Percentiles rank a stretch among this genome's conserved stretches.
These are phyloP conservation scores for Coluber constrictor DNA, from an alignment of 2,797 vertebrate species.

Conservation along the genomic window DNA sequence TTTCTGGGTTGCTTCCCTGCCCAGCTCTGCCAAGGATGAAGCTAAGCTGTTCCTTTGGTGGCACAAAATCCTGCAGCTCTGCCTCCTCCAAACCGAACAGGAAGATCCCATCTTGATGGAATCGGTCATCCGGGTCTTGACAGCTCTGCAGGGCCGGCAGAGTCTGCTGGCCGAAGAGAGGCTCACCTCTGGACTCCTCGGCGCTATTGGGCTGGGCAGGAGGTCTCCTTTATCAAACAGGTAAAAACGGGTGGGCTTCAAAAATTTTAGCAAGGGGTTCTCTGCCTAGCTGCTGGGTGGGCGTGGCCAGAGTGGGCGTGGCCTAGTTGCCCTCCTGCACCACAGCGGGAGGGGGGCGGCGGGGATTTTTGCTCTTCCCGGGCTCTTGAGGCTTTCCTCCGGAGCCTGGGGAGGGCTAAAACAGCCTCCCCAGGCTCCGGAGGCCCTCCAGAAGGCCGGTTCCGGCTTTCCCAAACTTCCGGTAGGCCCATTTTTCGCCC, in stretches of 20 bases:
- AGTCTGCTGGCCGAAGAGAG: constrained; percentile 88
- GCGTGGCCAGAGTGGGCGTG: too few species aligned
- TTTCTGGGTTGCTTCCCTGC: background rate
- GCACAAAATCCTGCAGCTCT: constrained; percentile 90
- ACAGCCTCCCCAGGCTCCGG: too few species aligned
- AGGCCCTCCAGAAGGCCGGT: too few species aligned
- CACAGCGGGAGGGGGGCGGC: too few species aligned
- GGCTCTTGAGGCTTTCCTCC: too few species aligned
- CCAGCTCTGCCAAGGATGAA: constrained; percentile 83
- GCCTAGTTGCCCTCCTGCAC: too few species aligned
- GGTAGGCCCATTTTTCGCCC: too few species aligned
- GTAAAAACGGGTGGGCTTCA: constrained; percentile 47
- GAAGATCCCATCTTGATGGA: constrained; percentile 75
- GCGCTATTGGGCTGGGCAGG: constrained; percentile 90
- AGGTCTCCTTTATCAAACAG: constrained; percentile 90
- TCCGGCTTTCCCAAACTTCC: too few species aligned
- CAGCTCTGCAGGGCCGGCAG: constrained; percentile 80
- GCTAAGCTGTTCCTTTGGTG: constrained; percentile 96
- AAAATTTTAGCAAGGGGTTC: too few species aligned
- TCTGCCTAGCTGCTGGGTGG: too few species aligned
- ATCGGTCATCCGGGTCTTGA: constrained; percentile 72
- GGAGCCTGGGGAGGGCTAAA: too few species aligned
- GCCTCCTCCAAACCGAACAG: constrained; percentile 84
- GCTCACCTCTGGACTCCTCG: constrained; percentile 86
- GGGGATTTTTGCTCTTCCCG: too few species aligned